Conservation (phyloP, 1,140 invertebrate species). For the Drosophila orena region DNA sequence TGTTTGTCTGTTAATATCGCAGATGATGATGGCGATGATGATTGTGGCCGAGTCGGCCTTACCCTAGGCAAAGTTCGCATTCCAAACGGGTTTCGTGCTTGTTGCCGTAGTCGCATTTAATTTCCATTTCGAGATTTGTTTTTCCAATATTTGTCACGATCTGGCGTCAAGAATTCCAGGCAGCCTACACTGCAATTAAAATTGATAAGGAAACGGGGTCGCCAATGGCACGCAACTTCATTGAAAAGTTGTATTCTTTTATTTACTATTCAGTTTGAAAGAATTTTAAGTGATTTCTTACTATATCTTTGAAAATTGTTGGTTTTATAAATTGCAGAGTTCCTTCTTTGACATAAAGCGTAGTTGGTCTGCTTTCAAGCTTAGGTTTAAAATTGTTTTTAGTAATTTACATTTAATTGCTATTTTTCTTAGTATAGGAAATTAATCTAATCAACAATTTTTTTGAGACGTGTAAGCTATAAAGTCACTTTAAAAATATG, state of each 20-base stretch:
- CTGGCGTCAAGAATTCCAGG: slow-evolving; percentile 56
- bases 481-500: slow-evolving; percentile 8
- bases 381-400: too few relatives aligned
- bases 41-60: slow-evolving; percentile 34
- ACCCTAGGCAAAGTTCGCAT: slow-evolving; percentile 41
- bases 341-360: too few relatives aligned
- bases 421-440: too few relatives aligned
- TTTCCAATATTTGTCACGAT: slow-evolving; percentile 69
- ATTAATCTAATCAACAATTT: slow-evolving; percentile 1
- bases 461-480: slow-evolving; percentile 1
- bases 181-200: slow-evolving; percentile 26
- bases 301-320: too few relatives aligned
- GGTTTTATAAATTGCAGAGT: background rate
- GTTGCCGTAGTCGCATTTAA: slow-evolving; percentile 51
- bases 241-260: background rate
- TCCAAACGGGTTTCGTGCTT: slow-evolving; percentile 54
- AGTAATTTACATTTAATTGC: too few relatives aligned
- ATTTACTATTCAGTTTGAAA: too few relatives aligned
- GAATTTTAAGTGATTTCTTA: too few relatives aligned
- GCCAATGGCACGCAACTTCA: background rate
- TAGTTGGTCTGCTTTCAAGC: too few relatives aligned
- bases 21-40: slow-evolving; percentile 22
- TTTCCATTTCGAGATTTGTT: slow-evolving; percentile 56
- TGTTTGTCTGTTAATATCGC: slow-evolving; percentile 33
- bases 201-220: slow-evolving; percentile 23